phyloP scores from a whole-genome alignment of 2,113 vertebrate species.

The Ellobius talpinus region DNA sequence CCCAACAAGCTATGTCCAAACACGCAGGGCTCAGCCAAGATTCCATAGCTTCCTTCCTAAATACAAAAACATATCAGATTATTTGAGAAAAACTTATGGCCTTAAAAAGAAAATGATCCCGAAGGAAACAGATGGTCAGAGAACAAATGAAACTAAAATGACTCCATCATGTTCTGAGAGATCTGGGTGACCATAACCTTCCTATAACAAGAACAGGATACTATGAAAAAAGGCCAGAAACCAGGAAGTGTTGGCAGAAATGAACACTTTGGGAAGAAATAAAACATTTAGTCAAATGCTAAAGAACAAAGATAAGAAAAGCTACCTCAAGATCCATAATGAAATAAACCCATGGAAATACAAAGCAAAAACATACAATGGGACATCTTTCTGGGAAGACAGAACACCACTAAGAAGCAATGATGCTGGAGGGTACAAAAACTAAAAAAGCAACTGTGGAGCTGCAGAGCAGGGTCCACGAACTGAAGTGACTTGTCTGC shows the following conservation, averaged over 20 bases:
- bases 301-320: conserved; percentile 21
- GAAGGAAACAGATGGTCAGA: neutral
- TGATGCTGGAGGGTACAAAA: neutral
- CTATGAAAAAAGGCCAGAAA: conserved; percentile 28
- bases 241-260: neutral
- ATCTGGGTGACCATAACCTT: neutral
- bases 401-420: neutral
- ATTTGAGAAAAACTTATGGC: neutral
- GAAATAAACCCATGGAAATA: neutral
- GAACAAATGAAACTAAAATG: neutral
- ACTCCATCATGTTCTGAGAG: conserved; percentile 27
- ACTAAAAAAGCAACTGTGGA: neutral
- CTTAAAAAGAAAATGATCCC: neutral
- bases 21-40: neutral
- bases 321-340: neutral
- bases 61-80: neutral
- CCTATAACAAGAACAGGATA: neutral
- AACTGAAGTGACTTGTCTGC: neutral
- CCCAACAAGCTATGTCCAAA: neutral
- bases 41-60: neutral
- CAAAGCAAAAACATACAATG: neutral
- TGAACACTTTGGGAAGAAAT: conserved; percentile 10
- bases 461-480: neutral
- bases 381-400: neutral
- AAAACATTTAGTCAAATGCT: conserved; percentile 8